Evolutionary conservation across 2,797 vertebrate genomes (phyloP).

Genomic region (Galaxias olidus): DNA sequence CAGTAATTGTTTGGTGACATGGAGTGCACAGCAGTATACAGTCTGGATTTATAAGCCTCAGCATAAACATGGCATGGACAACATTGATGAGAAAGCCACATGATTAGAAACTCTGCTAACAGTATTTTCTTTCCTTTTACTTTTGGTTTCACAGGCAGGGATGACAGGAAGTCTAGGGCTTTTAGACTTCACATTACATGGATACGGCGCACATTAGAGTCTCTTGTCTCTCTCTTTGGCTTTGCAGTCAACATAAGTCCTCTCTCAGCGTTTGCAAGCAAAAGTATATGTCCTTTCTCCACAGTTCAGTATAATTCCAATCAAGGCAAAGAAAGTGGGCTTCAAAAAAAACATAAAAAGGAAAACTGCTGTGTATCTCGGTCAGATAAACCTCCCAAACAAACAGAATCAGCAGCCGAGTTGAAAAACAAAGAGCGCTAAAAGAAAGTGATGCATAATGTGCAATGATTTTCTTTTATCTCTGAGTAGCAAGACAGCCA

Average conservation of each 20-base stretch:
- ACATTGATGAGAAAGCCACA: constrained; percentile 47
- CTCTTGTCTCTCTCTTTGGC: constrained; percentile 33
- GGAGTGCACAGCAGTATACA: constrained; percentile 44
- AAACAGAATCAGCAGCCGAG: constrained; percentile 50
- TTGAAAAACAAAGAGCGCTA: constrained; percentile 52
- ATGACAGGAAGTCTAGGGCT: constrained; percentile 36
- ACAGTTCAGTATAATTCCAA: constrained; percentile 55
- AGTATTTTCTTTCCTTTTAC: constrained; percentile 37
- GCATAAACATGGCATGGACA: constrained; percentile 55
- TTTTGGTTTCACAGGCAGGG: constrained; percentile 46
- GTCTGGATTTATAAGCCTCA: constrained; percentile 47
- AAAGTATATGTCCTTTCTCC: neutral
- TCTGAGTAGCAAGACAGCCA: constrained; percentile 57
- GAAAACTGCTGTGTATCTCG: constrained; percentile 50
- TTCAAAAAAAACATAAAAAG: constrained; percentile 27
- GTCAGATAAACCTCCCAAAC: constrained; percentile 53
- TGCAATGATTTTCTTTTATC: constrained; percentile 72
- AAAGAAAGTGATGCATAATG: constrained; percentile 67
- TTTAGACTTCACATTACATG: constrained; percentile 34
- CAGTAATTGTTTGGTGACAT: constrained; percentile 39
- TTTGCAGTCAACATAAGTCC: neutral
- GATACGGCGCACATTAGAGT: constrained; percentile 33
- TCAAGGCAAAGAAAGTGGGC: constrained; percentile 66
- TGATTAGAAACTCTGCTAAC: constrained; percentile 45
- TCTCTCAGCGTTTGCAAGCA: neutral